Evolutionary conservation across 2,113 vertebrate species (phyloP).

Genomic region (Tetraodon nigroviridis): DNA sequence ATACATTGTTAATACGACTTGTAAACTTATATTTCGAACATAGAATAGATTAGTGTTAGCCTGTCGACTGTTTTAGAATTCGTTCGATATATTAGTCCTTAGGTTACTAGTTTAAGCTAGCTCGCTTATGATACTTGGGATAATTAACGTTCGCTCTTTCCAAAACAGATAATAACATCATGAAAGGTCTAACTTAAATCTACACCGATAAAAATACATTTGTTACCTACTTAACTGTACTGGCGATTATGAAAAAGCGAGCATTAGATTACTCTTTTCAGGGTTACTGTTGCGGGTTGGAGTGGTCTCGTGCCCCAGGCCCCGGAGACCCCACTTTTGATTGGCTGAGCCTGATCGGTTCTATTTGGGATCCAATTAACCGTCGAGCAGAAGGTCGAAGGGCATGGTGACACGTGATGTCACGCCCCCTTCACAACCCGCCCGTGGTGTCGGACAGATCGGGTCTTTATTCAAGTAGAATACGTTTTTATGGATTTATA

Average conservation of each 20-base stretch:
- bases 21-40: background rate
- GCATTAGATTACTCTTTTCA: background rate
- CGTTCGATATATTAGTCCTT: slow-evolving; percentile 7
- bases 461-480: no score
- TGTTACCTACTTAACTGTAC: background rate
- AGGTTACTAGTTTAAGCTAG: slow-evolving; percentile 16
- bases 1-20: background rate
- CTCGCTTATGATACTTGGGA: slow-evolving; percentile 7
- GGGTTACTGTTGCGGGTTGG: background rate
- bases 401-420: slow-evolving; percentile 40
- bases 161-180: no score
- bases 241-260: background rate
- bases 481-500: no score
- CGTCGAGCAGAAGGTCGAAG: background rate
- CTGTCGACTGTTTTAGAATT: background rate
- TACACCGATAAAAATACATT: no score
- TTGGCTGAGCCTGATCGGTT: slow-evolving; percentile 33
- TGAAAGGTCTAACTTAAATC: background rate
- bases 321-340: background rate
- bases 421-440: background rate
- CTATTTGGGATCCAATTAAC: slow-evolving; percentile 44
- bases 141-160: no score
- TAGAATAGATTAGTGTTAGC: background rate
- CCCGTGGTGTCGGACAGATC: background rate
- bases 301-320: slow-evolving; percentile 13